Evolutionary conservation across 2,888 invertebrate species (phyloP).

Genomic region (Heteromurus nitidus): DNA sequence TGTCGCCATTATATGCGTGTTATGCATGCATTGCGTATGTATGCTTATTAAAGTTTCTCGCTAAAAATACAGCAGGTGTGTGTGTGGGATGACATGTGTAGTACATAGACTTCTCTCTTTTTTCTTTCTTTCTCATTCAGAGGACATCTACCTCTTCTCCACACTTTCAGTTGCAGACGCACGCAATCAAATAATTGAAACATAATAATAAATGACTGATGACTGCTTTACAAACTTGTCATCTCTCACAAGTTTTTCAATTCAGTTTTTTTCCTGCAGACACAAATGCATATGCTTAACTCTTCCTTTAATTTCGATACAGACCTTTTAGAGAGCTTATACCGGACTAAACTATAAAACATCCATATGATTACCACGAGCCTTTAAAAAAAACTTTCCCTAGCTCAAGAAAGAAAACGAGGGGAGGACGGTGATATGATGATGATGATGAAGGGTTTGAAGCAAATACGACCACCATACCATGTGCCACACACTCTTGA

Average conservation of each 20-base stretch:
- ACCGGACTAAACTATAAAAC: constrained; percentile 49
- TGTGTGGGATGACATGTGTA: no score
- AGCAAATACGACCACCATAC: constrained; percentile 19
- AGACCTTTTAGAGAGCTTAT: constrained; percentile 44
- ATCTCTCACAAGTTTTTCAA: no score
- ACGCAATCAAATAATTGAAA: neutral
- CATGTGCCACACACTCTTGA: neutral
- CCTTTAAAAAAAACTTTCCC: constrained; percentile 48
- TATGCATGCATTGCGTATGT: no score
- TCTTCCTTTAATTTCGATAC: constrained; percentile 38
- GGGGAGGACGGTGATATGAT: constrained; percentile 13
- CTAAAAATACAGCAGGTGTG: no score
- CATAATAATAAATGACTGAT: neutral
- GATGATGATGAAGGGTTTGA: constrained; percentile 16
- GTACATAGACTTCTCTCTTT: constrained; percentile 2
- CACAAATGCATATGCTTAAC: neutral
- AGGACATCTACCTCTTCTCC: constrained; percentile 10
- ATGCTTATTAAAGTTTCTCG: no score
- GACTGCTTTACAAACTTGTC: neutral
- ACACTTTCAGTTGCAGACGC: constrained; percentile 1
- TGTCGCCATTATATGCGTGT: no score
- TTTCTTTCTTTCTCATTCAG: no score
- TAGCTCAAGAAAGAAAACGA: constrained; percentile 39
- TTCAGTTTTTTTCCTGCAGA: neutral
- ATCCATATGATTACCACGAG: constrained; percentile 32